Percentiles rank a stretch among this genome's conserved stretches.
Evolutionary conservation across 2,888 invertebrate genomes (phyloP).

Genomic region (Torymus auratus): DNA sequence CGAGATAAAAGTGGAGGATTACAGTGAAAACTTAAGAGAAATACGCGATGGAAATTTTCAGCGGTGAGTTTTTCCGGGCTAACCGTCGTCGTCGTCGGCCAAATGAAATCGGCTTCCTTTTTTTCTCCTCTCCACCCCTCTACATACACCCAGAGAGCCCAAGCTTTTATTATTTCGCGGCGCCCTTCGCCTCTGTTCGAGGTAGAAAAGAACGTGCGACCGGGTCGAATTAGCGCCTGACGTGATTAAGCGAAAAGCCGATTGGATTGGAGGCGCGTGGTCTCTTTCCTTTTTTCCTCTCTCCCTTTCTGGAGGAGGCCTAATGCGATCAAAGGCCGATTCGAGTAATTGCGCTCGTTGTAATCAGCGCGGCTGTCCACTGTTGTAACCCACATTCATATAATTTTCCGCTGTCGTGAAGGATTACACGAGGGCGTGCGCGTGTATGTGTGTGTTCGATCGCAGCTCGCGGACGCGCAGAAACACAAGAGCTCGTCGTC

Average conservation of each 20-base stretch:
- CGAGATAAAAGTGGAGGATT: constrained; percentile 30
- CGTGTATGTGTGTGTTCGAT: too few relatives aligned
- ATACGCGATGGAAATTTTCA: constrained; percentile 24
- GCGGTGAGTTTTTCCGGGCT: neutral
- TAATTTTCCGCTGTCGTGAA: too few relatives aligned
- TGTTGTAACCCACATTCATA: too few relatives aligned
- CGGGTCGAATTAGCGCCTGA: constrained; percentile 31
- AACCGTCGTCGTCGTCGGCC: constrained; percentile 1
- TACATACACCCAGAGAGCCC: neutral
- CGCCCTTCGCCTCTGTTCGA: too few relatives aligned
- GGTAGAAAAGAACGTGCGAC: too few relatives aligned
- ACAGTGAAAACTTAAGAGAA: constrained; percentile 36
- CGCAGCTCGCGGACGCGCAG: too few relatives aligned
- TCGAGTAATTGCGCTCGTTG: constrained; percentile 48
- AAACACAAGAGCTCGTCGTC: too few relatives aligned
- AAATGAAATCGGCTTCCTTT: constrained; percentile 15
- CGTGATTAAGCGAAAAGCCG: constrained; percentile 49
- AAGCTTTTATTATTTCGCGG: neutral
- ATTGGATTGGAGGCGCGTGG: constrained; percentile 31
- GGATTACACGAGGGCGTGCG: neutral
- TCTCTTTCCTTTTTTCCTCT: neutral
- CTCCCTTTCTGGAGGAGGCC: neutral
- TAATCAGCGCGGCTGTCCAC: constrained; percentile 13
- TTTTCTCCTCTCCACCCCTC: neutral
- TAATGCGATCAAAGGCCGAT: constrained; percentile 48